These are phyloP conservation scores for Antedon mediterranea DNA, from an alignment of 53 echinoderm and acorn worm species.

Conservation along the genomic window DNA sequence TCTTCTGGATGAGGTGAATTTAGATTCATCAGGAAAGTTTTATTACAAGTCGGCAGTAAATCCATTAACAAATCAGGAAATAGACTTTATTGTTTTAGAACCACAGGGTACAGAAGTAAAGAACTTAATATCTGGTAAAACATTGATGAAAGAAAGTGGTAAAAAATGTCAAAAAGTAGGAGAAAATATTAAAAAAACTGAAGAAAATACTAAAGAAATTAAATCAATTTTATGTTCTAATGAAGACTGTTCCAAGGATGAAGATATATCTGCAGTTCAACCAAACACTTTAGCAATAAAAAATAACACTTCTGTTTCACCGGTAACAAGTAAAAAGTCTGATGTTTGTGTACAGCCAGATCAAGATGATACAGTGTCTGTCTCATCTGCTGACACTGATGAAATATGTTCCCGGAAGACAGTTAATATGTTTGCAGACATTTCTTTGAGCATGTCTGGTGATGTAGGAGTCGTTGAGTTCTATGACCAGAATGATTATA, in stretches of 20 bases:
- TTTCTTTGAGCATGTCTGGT: conserved; percentile 8
- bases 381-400: conserved; percentile 64
- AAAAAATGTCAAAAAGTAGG: not conserved
- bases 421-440: not conserved
- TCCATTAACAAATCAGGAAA: not conserved
- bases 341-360: not conserved
- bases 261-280: too few species aligned
- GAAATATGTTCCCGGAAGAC: conserved; percentile 37
- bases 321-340: not conserved
- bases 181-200: not conserved
- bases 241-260: too few species aligned
- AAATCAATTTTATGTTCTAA: too few species aligned
- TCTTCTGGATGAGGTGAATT: not conserved
- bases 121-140: not conserved
- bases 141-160: not conserved
- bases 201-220: not conserved
- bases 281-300: too few species aligned
- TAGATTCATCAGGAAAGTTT: not conserved
- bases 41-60: not conserved
- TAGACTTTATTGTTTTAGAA: not conserved
- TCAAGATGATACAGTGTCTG: conserved; percentile 18
- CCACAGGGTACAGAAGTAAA: not conserved
- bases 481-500: conserved; percentile 3
- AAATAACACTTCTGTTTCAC: not conserved
- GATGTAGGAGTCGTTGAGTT: conserved; percentile 7